Conservation (phyloP, 2,888 invertebrate species). For the Creontiades dilutus region DNA sequence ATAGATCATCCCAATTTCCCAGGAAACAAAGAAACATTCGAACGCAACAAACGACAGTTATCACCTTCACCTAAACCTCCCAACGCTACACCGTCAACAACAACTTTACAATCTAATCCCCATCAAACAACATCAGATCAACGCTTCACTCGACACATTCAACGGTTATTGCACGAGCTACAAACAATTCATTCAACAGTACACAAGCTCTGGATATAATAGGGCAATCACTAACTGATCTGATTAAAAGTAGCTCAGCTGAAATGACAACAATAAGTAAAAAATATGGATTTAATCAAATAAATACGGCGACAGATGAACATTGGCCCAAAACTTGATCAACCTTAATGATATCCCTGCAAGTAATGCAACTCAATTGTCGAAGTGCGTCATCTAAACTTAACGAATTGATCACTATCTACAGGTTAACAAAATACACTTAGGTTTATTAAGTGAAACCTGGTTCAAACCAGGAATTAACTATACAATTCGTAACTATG, state of each 20-base stretch:
- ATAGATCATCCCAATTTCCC: not conserved
- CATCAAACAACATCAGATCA: not conserved
- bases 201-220: not conserved
- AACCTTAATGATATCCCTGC: no score
- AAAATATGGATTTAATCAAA: slow-evolving; percentile 16
- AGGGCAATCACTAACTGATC: not conserved
- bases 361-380: slow-evolving; percentile 26
- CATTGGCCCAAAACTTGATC: not conserved
- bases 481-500: not conserved
- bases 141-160: not conserved
- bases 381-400: slow-evolving; percentile 2
- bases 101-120: not conserved
- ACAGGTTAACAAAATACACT: not conserved
- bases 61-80: not conserved
- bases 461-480: not conserved
- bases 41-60: not conserved
- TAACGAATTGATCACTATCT: not conserved
- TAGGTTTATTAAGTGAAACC: slow-evolving; percentile 12
- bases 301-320: not conserved
- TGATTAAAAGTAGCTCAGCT: not conserved
- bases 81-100: not conserved
- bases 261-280: not conserved
- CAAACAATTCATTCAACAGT: not conserved
- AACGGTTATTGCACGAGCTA: not conserved
- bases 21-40: not conserved